Evolutionary conservation across 2,797 vertebrate species (phyloP).

Genomic region (Sebastes variabilis): DNA sequence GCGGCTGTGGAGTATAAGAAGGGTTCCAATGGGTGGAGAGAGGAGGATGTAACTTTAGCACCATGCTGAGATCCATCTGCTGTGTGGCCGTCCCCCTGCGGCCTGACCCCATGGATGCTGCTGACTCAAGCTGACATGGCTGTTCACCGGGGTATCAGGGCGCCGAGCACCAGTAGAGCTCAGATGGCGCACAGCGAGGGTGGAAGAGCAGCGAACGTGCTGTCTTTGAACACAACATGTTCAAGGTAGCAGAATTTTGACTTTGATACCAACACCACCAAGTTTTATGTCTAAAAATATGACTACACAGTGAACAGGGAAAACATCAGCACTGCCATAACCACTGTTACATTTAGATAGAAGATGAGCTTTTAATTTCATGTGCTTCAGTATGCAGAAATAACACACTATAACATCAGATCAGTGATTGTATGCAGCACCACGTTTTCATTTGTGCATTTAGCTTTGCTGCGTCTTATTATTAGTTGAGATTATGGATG

Average conservation of each 20-base stretch:
- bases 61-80: constrained; percentile 73
- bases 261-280: neutral
- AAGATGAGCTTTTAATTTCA: neutral
- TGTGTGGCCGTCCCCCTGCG: constrained; percentile 31
- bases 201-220: constrained; percentile 21
- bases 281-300: neutral
- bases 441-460: neutral
- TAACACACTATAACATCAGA: neutral
- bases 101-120: constrained; percentile 49
- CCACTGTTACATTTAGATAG: neutral
- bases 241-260: constrained; percentile 8
- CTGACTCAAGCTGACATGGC: constrained; percentile 57
- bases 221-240: constrained; percentile 11
- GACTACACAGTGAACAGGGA: neutral
- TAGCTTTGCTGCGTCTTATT: neutral
- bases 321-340: neutral
- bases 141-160: constrained; percentile 39
- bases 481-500: neutral
- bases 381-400: neutral
- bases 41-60: constrained; percentile 58
- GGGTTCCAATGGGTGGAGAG: constrained; percentile 36
- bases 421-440: neutral
- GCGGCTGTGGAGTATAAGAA: constrained; percentile 32
- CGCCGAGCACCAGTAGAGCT: constrained; percentile 41
- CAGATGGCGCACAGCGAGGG: constrained; percentile 55